Conservation (phyloP, 2,888 invertebrate species). For the Loripinus fragilis region DNA sequence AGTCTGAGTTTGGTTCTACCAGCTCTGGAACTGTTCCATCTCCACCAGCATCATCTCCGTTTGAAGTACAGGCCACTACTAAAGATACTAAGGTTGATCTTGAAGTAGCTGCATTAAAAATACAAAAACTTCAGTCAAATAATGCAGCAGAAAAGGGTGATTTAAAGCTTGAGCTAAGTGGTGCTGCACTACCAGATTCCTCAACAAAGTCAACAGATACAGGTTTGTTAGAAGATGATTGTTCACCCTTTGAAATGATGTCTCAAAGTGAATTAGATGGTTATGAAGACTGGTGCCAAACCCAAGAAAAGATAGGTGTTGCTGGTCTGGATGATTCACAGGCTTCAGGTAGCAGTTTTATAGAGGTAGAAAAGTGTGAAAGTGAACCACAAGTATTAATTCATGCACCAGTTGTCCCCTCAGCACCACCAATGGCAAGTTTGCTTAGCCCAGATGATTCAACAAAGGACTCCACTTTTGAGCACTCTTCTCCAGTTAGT, state of each 20-base stretch:
- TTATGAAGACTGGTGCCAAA: constrained; percentile 63
- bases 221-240: constrained; percentile 61
- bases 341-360: constrained; percentile 50
- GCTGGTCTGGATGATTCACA: constrained; percentile 24
- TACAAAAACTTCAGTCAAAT: constrained; percentile 59
- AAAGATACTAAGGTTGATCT: constrained; percentile 63
- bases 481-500: constrained; percentile 75
- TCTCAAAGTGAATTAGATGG: constrained; percentile 71
- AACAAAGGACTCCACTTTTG: constrained; percentile 73
- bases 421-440: constrained; percentile 50
- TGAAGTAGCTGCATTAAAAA: constrained; percentile 67
- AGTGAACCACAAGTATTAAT: constrained; percentile 22
- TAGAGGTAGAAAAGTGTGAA: constrained; percentile 46
- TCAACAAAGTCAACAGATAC: neutral
- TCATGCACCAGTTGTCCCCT: constrained; percentile 31
- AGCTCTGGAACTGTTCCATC: constrained; percentile 61
- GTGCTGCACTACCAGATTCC: constrained; percentile 16
- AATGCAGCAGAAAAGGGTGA: constrained; percentile 31
- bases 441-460: constrained; percentile 61
- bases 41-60: constrained; percentile 76
- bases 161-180: constrained; percentile 25
- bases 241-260: constrained; percentile 81
- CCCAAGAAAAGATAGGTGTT: constrained; percentile 29
- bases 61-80: constrained; percentile 57
- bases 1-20: constrained; percentile 54